These are phyloP conservation scores for Cyprinodon diabolis DNA, from an alignment of 2,797 vertebrate genomes.

Conservation along the genomic window DNA sequence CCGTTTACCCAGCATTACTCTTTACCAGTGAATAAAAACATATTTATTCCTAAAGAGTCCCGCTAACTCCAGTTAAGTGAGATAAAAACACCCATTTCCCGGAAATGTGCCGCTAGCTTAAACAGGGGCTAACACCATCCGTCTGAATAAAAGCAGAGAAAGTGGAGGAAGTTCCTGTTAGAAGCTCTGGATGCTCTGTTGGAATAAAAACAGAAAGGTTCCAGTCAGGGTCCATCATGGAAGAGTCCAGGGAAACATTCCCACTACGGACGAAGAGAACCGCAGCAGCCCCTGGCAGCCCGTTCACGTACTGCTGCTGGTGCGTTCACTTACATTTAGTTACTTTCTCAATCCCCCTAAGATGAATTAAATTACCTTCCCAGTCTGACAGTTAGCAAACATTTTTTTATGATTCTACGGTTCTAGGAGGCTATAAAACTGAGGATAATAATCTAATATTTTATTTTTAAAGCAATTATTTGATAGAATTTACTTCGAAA, in stretches of 20 bases:
- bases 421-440: background rate
- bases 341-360: background rate
- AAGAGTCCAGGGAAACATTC: background rate
- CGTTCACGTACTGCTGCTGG: background rate
- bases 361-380: background rate
- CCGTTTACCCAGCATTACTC: too few relatives aligned
- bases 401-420: background rate
- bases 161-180: background rate
- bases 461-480: too few relatives aligned
- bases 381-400: background rate
- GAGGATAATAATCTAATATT: background rate
- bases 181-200: background rate
- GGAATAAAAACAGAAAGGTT: background rate
- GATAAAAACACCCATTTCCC: background rate
- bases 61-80: background rate
- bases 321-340: slow-evolving; percentile 19
- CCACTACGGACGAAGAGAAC: background rate
- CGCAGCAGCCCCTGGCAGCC: too few relatives aligned
- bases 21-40: background rate
- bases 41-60: background rate
- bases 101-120: background rate
- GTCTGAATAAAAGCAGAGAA: background rate
- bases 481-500: too few relatives aligned
- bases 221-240: background rate
- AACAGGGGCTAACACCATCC: background rate